Evolutionary conservation across 2,113 vertebrate species (phyloP).

Genomic region (Athene cunicularia): DNA sequence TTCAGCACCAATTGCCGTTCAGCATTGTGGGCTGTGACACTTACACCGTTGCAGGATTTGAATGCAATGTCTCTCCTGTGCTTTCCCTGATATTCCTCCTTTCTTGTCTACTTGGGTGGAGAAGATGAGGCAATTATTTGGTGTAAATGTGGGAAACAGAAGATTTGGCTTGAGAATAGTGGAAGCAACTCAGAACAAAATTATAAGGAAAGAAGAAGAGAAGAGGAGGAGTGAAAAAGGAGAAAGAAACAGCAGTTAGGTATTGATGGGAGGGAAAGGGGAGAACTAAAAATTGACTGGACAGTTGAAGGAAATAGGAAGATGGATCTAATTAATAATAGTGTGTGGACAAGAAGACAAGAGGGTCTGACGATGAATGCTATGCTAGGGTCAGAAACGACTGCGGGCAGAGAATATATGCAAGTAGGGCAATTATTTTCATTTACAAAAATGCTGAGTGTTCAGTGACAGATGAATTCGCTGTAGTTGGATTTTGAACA

Average conservation of each 20-base stretch:
- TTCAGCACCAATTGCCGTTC: not conserved
- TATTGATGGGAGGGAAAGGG: not conserved
- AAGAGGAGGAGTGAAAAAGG: not conserved
- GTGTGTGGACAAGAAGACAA: not conserved
- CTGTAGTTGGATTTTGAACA: not conserved
- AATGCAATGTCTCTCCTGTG: not conserved
- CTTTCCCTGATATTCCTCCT: not conserved
- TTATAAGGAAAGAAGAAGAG: not conserved
- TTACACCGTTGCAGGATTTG: not conserved
- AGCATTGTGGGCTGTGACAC: not conserved
- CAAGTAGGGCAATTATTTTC: not conserved
- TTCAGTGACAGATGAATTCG: not conserved
- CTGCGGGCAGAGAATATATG: accelerated
- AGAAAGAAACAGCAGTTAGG: not conserved
- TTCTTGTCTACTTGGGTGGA: not conserved
- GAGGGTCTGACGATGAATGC: not conserved
- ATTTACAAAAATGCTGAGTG: not conserved
- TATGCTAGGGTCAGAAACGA: not conserved
- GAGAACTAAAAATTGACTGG: not conserved
- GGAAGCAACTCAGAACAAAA: not conserved
- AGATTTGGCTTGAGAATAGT: not conserved
- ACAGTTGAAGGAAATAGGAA: not conserved
- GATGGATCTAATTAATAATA: not conserved
- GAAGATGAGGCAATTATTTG: not conserved
- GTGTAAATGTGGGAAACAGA: not conserved